Evolutionary conservation across 2,113 vertebrate genomes (phyloP), one percentile per base, ranked within the genome.

Genomic region (Mugil cephalus): DNA sequence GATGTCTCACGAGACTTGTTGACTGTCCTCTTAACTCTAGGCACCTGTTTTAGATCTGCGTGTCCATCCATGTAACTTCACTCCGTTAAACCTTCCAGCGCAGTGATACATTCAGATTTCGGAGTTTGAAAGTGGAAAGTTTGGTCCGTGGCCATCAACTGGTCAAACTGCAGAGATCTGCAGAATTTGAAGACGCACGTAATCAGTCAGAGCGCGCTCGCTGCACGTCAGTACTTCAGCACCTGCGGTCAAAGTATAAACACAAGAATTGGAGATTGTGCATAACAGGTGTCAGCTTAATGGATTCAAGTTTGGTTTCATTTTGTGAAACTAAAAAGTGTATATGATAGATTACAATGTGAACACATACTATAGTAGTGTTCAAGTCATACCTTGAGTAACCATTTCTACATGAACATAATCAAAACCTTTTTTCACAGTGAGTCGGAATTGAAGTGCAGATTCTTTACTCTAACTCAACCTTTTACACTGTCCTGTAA

Each of bases 61-160:
- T 60, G 75, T 74, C 84, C 58, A 42, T 79, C 55, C 87, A 54
- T 78, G 35, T 58, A 54, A 71, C 59, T 74, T 71, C 35, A 66
- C 74, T 86, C 74, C 59, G 48, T 48, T 58, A 43, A 77, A 73
- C 54, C 43, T 74, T 77, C 63, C 67, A 75, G 40, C 68, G 54
- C 74, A 83, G 45, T 48, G 83, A 79, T 88, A 67, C 70, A 68
- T 87, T 88, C 73, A 88, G 46, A 78, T 89, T 84, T 85, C 74
- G 68, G 24, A 77, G 56, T 69, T 52, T 83, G 67, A 83, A 85
- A 88, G 79, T 88, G 77, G 88, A 91, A 89, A 86, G 46, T 70
- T 76, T 87, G 84, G 83, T 79, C 56, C 51, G 46, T 59, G 56
- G 75, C 84, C 65, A 75, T 82, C 64, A 21, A 69, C 66, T 84